Evolutionary conservation across 1,140 invertebrate species (phyloP).

Genomic region (Octopus bimaculoides): DNA sequence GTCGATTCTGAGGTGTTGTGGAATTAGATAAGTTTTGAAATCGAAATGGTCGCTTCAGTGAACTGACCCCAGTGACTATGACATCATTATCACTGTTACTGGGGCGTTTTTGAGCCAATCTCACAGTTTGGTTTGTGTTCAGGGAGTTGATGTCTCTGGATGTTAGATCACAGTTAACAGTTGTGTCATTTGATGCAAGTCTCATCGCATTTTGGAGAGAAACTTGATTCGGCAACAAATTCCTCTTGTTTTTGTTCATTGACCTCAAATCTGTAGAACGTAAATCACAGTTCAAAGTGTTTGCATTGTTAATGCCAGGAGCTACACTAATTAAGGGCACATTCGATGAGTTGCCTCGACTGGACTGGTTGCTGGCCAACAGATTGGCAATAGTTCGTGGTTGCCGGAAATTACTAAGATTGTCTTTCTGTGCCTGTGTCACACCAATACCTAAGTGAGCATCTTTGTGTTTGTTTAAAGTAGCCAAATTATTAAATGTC

Average conservation of each 20-base stretch:
- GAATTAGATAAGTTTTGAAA: not conserved
- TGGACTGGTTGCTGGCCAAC: not conserved
- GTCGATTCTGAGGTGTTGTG: not conserved
- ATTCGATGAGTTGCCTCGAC: not conserved
- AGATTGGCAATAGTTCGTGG: not conserved
- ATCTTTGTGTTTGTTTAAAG: constrained; percentile 2
- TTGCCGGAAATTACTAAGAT: not conserved
- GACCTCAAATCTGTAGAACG: constrained; percentile 1
- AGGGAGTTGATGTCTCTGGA: not conserved
- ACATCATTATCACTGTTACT: not conserved
- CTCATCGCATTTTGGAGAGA: not conserved
- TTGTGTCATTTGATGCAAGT: not conserved
- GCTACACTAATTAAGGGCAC: too few species aligned
- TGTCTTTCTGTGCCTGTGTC: not conserved
- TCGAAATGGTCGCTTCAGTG: constrained; percentile 1
- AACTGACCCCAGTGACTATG: constrained; percentile 5
- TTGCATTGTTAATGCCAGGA: not conserved
- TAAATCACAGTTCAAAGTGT: not conserved
- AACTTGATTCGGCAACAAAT: not conserved
- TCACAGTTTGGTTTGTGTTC: not conserved
- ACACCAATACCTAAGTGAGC: not conserved
- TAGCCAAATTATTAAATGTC: not conserved
- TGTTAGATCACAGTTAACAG: not conserved
- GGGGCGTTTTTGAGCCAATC: not conserved
- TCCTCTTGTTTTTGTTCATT: not conserved